A percentile compares a stretch with the other conserved stretches of the same genome.
These are phyloP conservation scores for Ectemnius lituratus DNA, from an alignment of 2,888 invertebrate genomes.

Conservation along the genomic window DNA sequence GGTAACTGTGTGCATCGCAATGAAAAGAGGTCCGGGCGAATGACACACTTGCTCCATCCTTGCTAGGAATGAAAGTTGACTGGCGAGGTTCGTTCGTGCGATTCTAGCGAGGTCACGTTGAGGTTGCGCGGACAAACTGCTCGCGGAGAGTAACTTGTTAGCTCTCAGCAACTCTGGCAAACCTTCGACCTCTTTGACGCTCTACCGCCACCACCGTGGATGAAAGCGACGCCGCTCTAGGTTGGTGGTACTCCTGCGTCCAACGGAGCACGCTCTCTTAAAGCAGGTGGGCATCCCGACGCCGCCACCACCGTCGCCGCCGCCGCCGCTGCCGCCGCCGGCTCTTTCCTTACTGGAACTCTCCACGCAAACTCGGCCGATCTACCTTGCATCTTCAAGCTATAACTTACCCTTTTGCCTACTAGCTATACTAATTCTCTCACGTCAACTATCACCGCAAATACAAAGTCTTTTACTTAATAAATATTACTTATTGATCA, in stretches of 20 bases:
- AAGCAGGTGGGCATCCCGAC: neutral
- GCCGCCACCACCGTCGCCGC: too few species aligned
- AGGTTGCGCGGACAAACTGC: conserved; percentile 20
- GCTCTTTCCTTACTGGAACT: neutral
- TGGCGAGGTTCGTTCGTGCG: too few species aligned
- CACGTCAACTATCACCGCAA: too few species aligned
- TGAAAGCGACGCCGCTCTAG: conserved; percentile 29
- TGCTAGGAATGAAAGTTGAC: too few species aligned
- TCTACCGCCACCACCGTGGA: conserved; percentile 10
- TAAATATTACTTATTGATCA: too few species aligned
- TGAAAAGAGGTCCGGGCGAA: too few species aligned
- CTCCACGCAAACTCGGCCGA: neutral
- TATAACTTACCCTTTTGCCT: too few species aligned
- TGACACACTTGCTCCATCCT: too few species aligned
- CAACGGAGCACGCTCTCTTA: neutral
- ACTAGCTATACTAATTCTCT: too few species aligned
- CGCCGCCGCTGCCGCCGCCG: too few species aligned
- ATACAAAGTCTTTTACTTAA: too few species aligned
- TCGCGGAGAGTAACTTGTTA: conserved; percentile 17
- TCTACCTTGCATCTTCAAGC: neutral
- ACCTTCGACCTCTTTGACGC: conserved; percentile 23
- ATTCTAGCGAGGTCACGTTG: conserved; percentile 5
- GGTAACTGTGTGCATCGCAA: neutral
- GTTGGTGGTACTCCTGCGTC: neutral
- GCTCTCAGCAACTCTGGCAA: conserved; percentile 14